Base-by-base conservation (phyloP, 2,797 vertebrate species). In the Tenualosa ilisha region DNA sequence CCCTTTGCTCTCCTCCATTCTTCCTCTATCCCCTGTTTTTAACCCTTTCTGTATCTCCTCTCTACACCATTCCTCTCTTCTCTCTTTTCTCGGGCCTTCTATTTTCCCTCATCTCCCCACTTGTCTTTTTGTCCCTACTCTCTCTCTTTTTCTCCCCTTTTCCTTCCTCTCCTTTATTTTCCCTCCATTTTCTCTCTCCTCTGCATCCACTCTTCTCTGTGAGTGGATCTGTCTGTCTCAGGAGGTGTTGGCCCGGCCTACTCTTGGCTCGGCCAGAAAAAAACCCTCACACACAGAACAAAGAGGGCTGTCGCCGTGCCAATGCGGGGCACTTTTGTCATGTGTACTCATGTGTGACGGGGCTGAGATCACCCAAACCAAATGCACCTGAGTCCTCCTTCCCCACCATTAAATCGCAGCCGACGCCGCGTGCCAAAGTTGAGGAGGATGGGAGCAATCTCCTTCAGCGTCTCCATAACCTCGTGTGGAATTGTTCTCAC, bases 271-370 rank as follows among this genome's bases (percentile, higher is more conserved):
- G 49, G 83, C 82, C 54, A 82, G 85, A 88, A 79, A 75, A 81
- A 82, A 54, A 84, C 79, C 75, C 86, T 75, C 56, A 85, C 24
- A 85, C 24, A 72, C 72, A 65, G 82, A 85, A 88, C 86, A 90
- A 89, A 91, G 87, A 88, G 82, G 84, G 54, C 85, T 85, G 83
- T 87, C 59, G 82, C 61, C 72, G 83, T 88, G 87, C 86, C 87
- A 87, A 81, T 54, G 82, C 81, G 83, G 85, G 89, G 83, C 88
- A 89, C 88, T 89, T 90, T 89, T 90, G 89, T 90, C 79, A 87
- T 89, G 89, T 90, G 87, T 86, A 88, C 87, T 89, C 89, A 89
- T 89, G 86, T 88, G 84, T 89, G 86, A 88, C 86, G 81, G 51
- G 84, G 65, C 83, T 87, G 88, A 91, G 86, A 89, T 86, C 88